Percentiles rank a stretch among this genome's conserved stretches.
These are phyloP conservation scores for Etia nguti DNA, from an alignment of 2,113 vertebrate genomes.

Conservation along the genomic window DNA sequence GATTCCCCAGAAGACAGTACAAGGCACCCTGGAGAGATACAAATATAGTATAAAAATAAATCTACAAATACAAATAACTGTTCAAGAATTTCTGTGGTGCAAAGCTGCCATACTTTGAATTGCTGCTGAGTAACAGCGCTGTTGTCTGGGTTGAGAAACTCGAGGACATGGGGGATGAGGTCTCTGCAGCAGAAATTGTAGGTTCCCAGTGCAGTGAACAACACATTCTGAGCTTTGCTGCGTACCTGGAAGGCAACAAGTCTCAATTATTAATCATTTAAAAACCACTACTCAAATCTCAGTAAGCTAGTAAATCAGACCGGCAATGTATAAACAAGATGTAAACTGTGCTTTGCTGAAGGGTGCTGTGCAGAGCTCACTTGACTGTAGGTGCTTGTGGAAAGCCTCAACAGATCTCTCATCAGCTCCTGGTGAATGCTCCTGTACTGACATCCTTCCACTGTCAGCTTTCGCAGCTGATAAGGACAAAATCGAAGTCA, in stretches of 20 bases:
- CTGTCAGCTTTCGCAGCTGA: constrained; percentile 88
- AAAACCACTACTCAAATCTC: not conserved
- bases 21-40: constrained; percentile 83
- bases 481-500: constrained; percentile 1
- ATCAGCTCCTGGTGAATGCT: constrained; percentile 88
- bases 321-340: not conserved
- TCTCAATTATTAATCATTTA: not conserved
- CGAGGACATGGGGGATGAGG: constrained; percentile 88
- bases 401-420: constrained; percentile 87
- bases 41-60: not conserved
- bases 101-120: constrained; percentile 82
- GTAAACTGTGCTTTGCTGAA: not conserved
- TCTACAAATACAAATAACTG: not conserved
- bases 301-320: not conserved
- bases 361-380: constrained; percentile 55
- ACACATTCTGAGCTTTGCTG: constrained; percentile 89
- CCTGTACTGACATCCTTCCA: constrained; percentile 92
- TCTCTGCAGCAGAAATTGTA: constrained; percentile 98
- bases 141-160: constrained; percentile 82
- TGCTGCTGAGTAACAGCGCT: constrained; percentile 88
- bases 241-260: constrained; percentile 77
- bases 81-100: not conserved
- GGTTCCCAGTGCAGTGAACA: constrained; percentile 90
- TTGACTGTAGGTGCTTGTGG: constrained; percentile 95
- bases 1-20: constrained; percentile 95